Evolutionary conservation across 2,113 vertebrate species (phyloP).

Genomic region (Condylura cristata): DNA sequence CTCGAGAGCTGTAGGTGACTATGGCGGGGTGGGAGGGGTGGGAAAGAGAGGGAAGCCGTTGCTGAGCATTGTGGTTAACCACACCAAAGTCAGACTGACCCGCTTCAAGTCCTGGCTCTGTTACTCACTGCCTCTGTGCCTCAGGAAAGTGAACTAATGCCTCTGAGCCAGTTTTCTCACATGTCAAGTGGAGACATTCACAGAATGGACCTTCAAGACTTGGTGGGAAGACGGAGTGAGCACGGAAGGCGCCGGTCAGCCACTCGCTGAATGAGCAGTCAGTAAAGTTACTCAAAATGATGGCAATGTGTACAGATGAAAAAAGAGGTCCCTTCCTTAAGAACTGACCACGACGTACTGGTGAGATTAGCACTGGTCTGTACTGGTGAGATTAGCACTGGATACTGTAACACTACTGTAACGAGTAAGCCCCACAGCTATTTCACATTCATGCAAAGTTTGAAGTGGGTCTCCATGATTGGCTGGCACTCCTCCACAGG

Average conservation of each 20-base stretch:
- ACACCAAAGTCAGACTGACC: not conserved
- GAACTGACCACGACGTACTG: not conserved
- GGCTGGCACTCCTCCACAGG: not conserved
- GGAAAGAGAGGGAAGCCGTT: not conserved
- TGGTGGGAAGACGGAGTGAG: not conserved
- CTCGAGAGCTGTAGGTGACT: not conserved
- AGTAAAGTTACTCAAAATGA: not conserved
- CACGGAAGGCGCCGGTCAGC: not conserved
- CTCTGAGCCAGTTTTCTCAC: not conserved
- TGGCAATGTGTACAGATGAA: not conserved
- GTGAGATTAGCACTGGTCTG: not conserved
- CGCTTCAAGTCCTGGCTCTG: not conserved
- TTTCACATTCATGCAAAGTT: not conserved
- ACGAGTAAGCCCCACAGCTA: not conserved
- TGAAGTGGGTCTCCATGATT: not conserved
- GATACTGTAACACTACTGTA: not conserved
- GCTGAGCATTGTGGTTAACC: not conserved
- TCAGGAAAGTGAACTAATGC: not conserved
- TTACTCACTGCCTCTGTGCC: not conserved
- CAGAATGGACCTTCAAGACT: not conserved
- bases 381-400: not conserved
- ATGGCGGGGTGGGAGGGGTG: not conserved
- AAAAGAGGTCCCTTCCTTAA: not conserved
- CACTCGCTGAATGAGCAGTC: not conserved
- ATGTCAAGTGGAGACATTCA: not conserved